Evolutionary conservation across 2,113 vertebrate genomes (phyloP), one percentile per base, ranked within the genome.

Genomic region (Notarius lentiginosus): DNA sequence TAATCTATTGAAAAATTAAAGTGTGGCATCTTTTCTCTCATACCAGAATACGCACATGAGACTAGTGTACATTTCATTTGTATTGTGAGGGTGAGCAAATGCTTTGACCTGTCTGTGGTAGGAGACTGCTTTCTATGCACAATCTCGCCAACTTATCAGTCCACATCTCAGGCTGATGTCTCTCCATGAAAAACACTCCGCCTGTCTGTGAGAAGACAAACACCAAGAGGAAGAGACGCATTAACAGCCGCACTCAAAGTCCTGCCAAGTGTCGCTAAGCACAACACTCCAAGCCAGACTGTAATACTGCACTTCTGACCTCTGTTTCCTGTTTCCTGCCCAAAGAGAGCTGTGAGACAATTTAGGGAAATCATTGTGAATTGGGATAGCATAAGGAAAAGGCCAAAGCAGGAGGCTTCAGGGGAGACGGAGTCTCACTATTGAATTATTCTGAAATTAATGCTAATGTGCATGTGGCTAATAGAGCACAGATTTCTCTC

Each of bases 271-370:
- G 90, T 93, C 91, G 90, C 89, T 85, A 60, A 80, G 88, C 84
- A 83, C 79, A 89, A 89, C 92, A 92, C 89, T 89, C 89, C 88
- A 76, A 92, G 89, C 89, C 86, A 85, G 85, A 91, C 87, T 87
- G 89, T 91, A 90, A 91, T 70, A 56, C 90, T 15, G 80, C 20
- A 66, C 84, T 88, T 86, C 82, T 87, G 90, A 92, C 91, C 89
- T 90, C 87, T 70, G 90, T 90, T 93, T 95, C 94, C 94, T 91
- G 89, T 86, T 94, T 95, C 91, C 92, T 90, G 85, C 84, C 79
- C 84, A 86, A 53, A 30, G 88, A 82, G 90, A 51, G 60, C 65
- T 49, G 88, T 56, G 90, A 91, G 90, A 94, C 94, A 94, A 94
- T 94, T 82, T 91, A 90, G 92, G 94, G 93, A 93, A 95, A 93